phyloP scores from a whole-genome alignment of 2,888 invertebrate species.

The Dinocampus coccinellae region DNA sequence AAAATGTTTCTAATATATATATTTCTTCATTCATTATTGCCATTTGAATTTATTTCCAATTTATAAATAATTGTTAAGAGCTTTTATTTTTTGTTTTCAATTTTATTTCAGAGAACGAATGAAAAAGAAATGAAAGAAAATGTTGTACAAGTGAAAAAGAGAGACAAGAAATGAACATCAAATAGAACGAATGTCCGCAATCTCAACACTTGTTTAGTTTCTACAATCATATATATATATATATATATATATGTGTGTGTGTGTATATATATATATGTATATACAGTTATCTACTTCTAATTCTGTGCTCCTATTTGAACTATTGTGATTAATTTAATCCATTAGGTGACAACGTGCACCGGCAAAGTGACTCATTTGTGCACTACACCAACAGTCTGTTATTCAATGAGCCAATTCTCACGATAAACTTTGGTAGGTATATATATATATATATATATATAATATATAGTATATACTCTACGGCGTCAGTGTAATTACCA shows the following conservation, averaged over 20 bases:
- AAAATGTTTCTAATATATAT: background rate
- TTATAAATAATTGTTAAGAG: constrained; percentile 18
- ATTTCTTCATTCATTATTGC: background rate
- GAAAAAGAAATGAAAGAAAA: too few species aligned
- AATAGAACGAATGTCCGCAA: background rate
- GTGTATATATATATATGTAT: background rate
- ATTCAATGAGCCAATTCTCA: background rate
- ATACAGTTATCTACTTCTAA: background rate
- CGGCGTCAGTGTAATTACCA: background rate
- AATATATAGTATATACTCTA: background rate
- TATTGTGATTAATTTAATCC: constrained; percentile 20
- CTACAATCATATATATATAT: background rate
- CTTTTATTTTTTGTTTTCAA: too few species aligned
- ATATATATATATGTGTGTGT: too few species aligned
- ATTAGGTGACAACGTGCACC: background rate
- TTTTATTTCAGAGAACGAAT: too few species aligned
- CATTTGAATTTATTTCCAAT: constrained; percentile 17
- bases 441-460: too few species aligned
- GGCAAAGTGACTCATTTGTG: constrained; percentile 4
- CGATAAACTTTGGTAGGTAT: background rate
- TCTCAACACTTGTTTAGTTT: constrained; percentile 21
- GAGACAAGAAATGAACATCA: background rate
- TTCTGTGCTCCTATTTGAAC: background rate
- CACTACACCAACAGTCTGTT: constrained; percentile 1
- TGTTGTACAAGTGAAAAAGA: background rate